Percentiles rank a stretch among this genome's conserved stretches.
phyloP scores from a whole-genome alignment of 2,113 vertebrate species.

The Poeciliopsis turrubarensis region DNA sequence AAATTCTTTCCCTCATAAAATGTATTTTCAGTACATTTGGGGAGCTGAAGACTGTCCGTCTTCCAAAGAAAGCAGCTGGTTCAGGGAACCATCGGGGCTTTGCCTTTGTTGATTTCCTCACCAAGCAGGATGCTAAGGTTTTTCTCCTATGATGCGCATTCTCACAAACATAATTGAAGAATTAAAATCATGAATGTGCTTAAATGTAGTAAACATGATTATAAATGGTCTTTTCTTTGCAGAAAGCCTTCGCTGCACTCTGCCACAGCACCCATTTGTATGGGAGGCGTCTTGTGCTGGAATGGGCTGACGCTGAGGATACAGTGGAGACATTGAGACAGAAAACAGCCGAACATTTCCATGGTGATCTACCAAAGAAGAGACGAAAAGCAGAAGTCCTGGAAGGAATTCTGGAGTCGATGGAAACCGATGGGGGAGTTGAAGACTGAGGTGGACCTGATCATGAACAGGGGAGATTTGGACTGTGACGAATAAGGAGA shows the following conservation, averaged over 20 bases:
- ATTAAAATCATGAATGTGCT: background rate
- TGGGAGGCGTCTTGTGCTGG: constrained; percentile 92
- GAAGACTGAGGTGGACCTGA: constrained; percentile 44
- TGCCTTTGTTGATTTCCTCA: constrained; percentile 95
- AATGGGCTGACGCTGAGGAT: constrained; percentile 93
- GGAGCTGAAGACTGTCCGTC: constrained; percentile 92
- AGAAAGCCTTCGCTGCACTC: constrained; percentile 93
- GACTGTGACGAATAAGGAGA: constrained; percentile 1
- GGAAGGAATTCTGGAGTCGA: constrained; percentile 87
- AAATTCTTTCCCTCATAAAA: constrained; percentile 5
- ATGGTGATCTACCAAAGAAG: constrained; percentile 87
- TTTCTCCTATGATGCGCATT: constrained; percentile 30
- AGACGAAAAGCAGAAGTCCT: constrained; percentile 80
- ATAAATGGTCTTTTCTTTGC: background rate
- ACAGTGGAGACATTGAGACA: constrained; percentile 87
- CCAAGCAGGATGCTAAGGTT: constrained; percentile 97
- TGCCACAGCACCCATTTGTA: constrained; percentile 98
- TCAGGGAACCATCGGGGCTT: constrained; percentile 90
- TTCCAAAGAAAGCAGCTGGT: constrained; percentile 92
- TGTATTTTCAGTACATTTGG: constrained; percentile 88
- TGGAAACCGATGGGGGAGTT: constrained; percentile 81
- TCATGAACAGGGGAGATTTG: background rate
- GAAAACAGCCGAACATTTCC: constrained; percentile 91
- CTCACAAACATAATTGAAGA: background rate
- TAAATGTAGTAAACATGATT: background rate